Percentiles rank a stretch among this genome's conserved stretches.
phyloP scores from a whole-genome alignment of 2,113 vertebrate genomes.

The Poeciliopsis prolifica region DNA sequence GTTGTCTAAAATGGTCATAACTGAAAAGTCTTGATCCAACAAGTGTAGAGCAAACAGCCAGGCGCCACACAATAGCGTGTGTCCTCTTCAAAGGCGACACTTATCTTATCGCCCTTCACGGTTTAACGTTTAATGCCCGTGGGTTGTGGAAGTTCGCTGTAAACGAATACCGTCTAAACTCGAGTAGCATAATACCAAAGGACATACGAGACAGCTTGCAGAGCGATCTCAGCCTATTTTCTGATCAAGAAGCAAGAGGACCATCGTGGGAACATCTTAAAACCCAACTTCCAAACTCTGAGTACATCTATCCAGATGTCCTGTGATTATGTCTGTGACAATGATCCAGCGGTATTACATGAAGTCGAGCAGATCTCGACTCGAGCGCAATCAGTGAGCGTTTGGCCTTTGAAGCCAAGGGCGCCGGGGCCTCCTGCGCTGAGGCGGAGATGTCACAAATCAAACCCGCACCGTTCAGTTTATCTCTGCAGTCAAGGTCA shows the following conservation, averaged over 20 bases:
- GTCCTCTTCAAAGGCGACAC: neutral
- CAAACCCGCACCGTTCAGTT: neutral
- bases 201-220: slow-evolving; percentile 52
- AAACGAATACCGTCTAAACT: slow-evolving; percentile 60
- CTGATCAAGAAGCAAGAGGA: slow-evolving; percentile 48
- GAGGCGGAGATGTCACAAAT: neutral
- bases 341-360: neutral
- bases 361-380: neutral
- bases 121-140: slow-evolving; percentile 27
- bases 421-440: neutral
- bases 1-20: no score
- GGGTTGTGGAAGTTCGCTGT: slow-evolving; percentile 62
- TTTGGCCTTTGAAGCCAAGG: slow-evolving; percentile 20
- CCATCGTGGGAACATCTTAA: slow-evolving; percentile 56
- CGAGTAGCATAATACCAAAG: slow-evolving; percentile 44
- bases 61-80: neutral
- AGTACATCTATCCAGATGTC: neutral
- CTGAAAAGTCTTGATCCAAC: no score
- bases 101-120: slow-evolving; percentile 32
- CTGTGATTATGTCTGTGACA: neutral
- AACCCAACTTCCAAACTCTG: neutral
- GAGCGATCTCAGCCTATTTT: slow-evolving; percentile 45
- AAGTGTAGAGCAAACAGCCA: no score
- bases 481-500: slow-evolving; percentile 41
- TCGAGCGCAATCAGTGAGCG: slow-evolving; percentile 11